Conservation (phyloP, 2,797 vertebrate genomes). For the Hafferia zeledoni region DNA sequence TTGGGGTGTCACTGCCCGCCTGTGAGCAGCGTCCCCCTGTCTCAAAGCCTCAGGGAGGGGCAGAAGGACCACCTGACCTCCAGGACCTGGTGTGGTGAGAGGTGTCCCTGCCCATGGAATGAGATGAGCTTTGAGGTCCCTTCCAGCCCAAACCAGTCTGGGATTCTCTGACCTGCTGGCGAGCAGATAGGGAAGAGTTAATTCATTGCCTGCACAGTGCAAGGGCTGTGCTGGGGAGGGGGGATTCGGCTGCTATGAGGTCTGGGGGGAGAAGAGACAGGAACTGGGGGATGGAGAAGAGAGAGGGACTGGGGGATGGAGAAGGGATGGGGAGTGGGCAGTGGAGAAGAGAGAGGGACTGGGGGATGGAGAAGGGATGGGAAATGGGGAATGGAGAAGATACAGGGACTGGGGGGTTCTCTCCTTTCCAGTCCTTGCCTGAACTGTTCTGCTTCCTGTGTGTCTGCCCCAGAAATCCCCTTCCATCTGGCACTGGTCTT, state of each 20-base stretch:
- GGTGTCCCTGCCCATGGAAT: background rate
- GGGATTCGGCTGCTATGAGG: background rate
- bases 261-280: accelerated
- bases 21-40: accelerated
- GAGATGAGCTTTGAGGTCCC: background rate
- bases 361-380: background rate
- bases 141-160: background rate
- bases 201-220: accelerated
- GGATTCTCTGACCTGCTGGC: background rate
- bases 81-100: background rate
- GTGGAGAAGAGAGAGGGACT: accelerated
- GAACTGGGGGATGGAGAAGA: background rate
- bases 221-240: background rate
- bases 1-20: accelerated
- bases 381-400: background rate
- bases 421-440: accelerated
- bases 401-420: accelerated
- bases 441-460: accelerated
- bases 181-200: background rate
- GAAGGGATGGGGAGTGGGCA: background rate
- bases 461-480: background rate
- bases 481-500: accelerated
- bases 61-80: background rate
- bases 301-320: background rate
- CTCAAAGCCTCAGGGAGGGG: background rate